A percentile compares a stretch with the other conserved stretches of the same genome.
These are phyloP conservation scores for Caretta caretta DNA, from an alignment of 2,113 vertebrate genomes.

Conservation along the genomic window DNA sequence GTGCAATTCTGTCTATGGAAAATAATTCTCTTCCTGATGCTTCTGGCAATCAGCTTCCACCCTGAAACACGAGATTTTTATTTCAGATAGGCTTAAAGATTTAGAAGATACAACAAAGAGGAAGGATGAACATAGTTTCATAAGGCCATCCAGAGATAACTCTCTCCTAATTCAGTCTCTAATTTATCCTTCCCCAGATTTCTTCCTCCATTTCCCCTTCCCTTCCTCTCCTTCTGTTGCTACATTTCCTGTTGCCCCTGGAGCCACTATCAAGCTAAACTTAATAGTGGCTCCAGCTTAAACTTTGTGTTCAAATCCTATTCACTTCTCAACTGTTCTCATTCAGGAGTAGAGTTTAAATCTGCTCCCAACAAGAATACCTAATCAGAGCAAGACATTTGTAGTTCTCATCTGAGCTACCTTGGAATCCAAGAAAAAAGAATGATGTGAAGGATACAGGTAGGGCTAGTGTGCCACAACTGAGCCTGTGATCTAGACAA, in stretches of 20 bases:
- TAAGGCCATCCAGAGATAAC: neutral
- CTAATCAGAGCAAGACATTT: neutral
- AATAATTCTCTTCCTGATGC: neutral
- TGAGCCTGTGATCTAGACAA: neutral
- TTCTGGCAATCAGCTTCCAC: neutral
- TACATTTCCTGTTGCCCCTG: neutral
- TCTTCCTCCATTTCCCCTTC: neutral
- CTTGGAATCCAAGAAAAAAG: too few relatives aligned
- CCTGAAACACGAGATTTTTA: neutral
- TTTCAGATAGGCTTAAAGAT: neutral
- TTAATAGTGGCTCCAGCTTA: too few relatives aligned
- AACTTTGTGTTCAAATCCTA: neutral
- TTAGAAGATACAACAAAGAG: neutral
- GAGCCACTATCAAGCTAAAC: neutral
- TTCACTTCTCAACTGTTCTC: neutral
- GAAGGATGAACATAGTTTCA: neutral
- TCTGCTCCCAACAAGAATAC: neutral
- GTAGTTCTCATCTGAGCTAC: neutral
- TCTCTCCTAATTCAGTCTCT: neutral
- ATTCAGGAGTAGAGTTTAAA: neutral
- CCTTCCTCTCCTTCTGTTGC: neutral
- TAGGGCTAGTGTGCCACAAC: neutral
- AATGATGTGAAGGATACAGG: neutral
- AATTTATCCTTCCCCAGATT: neutral
- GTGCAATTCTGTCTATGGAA: neutral